Evolutionary conservation across 2,888 invertebrate genomes (phyloP).

Genomic region (Torymus tubicola): DNA sequence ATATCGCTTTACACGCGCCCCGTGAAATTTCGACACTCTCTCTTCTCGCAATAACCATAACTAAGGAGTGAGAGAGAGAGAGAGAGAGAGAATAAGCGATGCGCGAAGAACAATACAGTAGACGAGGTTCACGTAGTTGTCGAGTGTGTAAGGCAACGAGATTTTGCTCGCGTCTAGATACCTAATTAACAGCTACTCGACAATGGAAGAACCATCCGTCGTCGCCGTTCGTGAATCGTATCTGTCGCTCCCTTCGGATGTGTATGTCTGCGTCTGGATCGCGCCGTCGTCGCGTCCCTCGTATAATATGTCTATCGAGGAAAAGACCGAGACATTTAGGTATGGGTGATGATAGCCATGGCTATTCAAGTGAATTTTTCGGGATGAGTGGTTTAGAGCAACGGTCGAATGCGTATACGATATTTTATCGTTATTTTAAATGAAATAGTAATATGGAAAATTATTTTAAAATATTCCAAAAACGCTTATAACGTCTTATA

Average conservation of each 20-base stretch:
- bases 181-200: constrained; percentile 74
- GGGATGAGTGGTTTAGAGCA: too few species aligned
- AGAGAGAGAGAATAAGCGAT: background rate
- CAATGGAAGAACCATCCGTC: constrained; percentile 74
- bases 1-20: constrained; percentile 25
- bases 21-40: constrained; percentile 18
- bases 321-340: too few species aligned
- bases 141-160: constrained; percentile 69
- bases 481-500: too few species aligned
- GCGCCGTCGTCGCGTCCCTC: too few species aligned
- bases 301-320: too few species aligned
- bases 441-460: too few species aligned
- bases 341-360: too few species aligned
- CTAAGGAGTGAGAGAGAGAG: constrained; percentile 4
- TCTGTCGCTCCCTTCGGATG: constrained; percentile 57
- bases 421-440: too few species aligned
- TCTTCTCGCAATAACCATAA: constrained; percentile 33
- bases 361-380: too few species aligned
- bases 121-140: background rate
- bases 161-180: constrained; percentile 66
- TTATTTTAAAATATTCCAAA: too few species aligned
- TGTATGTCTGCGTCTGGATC: too few species aligned
- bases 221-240: constrained; percentile 72
- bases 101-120: constrained; percentile 7
- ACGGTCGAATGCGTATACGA: too few species aligned